Base-by-base conservation (phyloP, 1,140 invertebrate species). In the Drosophila parabipectinata region DNA sequence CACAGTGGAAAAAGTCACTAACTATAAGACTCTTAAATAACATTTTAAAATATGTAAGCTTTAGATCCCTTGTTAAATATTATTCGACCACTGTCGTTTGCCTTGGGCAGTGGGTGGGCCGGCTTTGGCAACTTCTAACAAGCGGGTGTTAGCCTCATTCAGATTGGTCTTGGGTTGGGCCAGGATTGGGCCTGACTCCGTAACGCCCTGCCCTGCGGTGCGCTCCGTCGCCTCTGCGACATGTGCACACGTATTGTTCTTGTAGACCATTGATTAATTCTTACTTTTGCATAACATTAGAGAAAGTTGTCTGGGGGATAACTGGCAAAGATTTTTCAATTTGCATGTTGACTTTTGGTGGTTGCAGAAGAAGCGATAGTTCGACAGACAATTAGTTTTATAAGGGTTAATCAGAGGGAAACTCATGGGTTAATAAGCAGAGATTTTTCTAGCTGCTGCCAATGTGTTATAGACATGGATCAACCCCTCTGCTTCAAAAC, bases 201-300 rank as follows among this genome's bases (percentile, higher is more conserved):
- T 10, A 34, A 45, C 66, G 66, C 60, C 78, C 58, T 61, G 58
- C 69, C 60, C 52, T 37, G 72, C 44, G 60, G 54, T 30, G 24
- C 14, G 30, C 55, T 71, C 39, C 26, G 72, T 69, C 71, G 54
- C 47, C 64, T 77, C 52, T 32, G 51, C 82, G 71, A 85, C 83
- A 85, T 85, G 78, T 87, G 82, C 78, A 79, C 72, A 88, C 82
- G 83, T 83, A 88, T 87, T 87, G 82, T 87, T 88, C 83, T 83
- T 87, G 82, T 87, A 87, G 76, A 88, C 79, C 82, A 88, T 87
- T 87, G 82, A 87, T 87, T 87, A 87, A 87, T 82, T 87, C 72
- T 62, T 81, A 68, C 83, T 76, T 71, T 88, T 88, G 83, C 83
- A 87, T 87, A 82, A 79, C 75, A 87, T 87, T 87, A 88, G 79